These are phyloP conservation scores for Hypomecis punctinalis DNA, from an alignment of 2,888 invertebrate genomes.

Conservation along the genomic window DNA sequence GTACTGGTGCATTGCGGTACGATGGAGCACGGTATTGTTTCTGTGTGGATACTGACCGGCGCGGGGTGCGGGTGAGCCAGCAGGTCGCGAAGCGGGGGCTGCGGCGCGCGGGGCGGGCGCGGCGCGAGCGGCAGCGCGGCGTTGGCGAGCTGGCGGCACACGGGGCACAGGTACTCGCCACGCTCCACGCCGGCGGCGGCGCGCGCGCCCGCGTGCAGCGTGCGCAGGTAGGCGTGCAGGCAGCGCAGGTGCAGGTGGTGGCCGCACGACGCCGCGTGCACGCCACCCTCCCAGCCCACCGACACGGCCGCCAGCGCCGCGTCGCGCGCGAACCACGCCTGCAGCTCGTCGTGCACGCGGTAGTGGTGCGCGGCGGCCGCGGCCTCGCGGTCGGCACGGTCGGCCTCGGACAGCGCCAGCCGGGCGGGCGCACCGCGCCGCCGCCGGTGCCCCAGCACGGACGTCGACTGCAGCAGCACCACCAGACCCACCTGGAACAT, in stretches of 20 bases:
- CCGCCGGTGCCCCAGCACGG: slow-evolving; percentile 87
- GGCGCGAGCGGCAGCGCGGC: slow-evolving; percentile 93
- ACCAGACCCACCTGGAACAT: slow-evolving; percentile 89
- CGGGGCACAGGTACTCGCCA: slow-evolving; percentile 97
- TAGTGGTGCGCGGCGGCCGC: slow-evolving; percentile 91
- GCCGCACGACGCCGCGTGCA: slow-evolving; percentile 97
- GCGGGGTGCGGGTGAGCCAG: slow-evolving; percentile 86
- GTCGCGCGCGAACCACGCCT: slow-evolving; percentile 86
- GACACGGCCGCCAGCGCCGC: slow-evolving; percentile 34
- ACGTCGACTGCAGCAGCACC: slow-evolving; percentile 93
- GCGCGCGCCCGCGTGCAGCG: slow-evolving; percentile 90
- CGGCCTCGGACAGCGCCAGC: slow-evolving; percentile 66
- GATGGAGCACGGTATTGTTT: no score
- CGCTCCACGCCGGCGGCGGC: slow-evolving; percentile 86
- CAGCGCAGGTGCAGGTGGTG: slow-evolving; percentile 98
- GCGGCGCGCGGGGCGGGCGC: slow-evolving; percentile 86
- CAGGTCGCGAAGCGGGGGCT: slow-evolving; percentile 66
- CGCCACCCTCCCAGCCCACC: slow-evolving; percentile 94
- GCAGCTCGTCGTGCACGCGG: slow-evolving; percentile 90
- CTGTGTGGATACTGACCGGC: slow-evolving; percentile 57
- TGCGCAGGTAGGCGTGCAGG: slow-evolving; percentile 94
- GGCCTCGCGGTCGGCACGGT: slow-evolving; percentile 80
- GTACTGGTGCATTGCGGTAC: no score
- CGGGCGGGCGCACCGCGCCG: slow-evolving; percentile 69
- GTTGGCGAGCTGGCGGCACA: slow-evolving; percentile 92